Conservation (phyloP, 2,888 invertebrate genomes). For the Mellilla xanthometata region DNA sequence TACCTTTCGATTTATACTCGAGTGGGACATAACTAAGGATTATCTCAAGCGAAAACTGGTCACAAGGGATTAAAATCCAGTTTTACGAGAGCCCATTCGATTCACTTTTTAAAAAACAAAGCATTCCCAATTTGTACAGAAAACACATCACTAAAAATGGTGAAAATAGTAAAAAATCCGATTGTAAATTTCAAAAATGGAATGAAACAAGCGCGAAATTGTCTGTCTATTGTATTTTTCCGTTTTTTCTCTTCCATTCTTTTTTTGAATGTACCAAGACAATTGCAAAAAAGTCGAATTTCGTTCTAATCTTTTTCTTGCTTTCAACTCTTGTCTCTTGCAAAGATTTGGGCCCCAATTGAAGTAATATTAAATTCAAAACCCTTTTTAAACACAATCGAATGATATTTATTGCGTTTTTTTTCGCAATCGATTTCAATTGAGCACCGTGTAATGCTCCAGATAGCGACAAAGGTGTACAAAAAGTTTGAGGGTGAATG, state of each 20-base stretch:
- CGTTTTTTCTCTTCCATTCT: constrained; percentile 2
- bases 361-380: constrained; percentile 75
- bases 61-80: constrained; percentile 22
- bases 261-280: constrained; percentile 39
- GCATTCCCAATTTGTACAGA: constrained; percentile 17
- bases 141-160: constrained; percentile 7
- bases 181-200: constrained; percentile 20
- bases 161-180: constrained; percentile 11
- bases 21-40: constrained; percentile 40
- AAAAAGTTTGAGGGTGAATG: constrained; percentile 56
- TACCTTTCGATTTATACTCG: constrained; percentile 34
- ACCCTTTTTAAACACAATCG: constrained; percentile 77
- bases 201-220: constrained; percentile 38
- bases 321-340: constrained; percentile 47
- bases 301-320: constrained; percentile 51
- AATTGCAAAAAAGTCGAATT: constrained; percentile 45
- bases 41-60: constrained; percentile 27
- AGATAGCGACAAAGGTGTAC: constrained; percentile 63
- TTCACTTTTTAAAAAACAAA: constrained; percentile 21
- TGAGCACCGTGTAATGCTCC: constrained; percentile 65
- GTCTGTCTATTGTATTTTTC: constrained; percentile 28
- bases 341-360: constrained; percentile 56
- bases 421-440: constrained; percentile 60
- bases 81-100: constrained; percentile 18
- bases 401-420: constrained; percentile 80